Evolutionary conservation across 2,113 vertebrate genomes (phyloP).

Genomic region (Esox niger): DNA sequence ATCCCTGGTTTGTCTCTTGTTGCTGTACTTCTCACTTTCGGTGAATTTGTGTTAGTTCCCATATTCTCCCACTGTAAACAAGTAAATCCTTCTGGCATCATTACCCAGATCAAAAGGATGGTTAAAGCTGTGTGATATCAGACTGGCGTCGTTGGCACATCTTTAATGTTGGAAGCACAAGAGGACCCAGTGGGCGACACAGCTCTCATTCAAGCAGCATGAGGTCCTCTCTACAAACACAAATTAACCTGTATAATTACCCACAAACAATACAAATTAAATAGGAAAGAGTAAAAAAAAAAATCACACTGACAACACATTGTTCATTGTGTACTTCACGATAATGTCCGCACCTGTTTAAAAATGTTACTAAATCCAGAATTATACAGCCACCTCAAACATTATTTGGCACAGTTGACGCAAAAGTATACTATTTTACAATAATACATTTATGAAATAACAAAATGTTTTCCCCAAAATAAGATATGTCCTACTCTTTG

Average conservation of each 20-base stretch:
- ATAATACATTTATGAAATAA: too few relatives aligned
- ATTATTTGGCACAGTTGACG: too few relatives aligned
- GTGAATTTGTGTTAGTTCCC: not conserved
- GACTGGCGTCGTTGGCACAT: not conserved
- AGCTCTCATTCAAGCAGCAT: not conserved
- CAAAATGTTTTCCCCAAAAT: too few relatives aligned
- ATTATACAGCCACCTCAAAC: too few relatives aligned
- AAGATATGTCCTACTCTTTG: too few relatives aligned
- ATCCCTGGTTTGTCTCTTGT: too few relatives aligned
- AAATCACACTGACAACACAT: not conserved
- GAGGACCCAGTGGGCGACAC: not conserved
- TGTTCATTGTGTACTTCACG: not conserved
- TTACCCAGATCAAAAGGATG: not conserved
- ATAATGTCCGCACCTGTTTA: not conserved
- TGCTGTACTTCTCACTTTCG: too few relatives aligned
- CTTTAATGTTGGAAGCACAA: not conserved
- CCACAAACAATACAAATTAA: not conserved
- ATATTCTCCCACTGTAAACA: not conserved
- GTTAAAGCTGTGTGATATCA: not conserved
- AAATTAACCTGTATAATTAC: not conserved
- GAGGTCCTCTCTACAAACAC: too few relatives aligned
- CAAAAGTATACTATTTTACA: too few relatives aligned
- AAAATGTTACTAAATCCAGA: not conserved
- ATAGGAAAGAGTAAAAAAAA: not conserved
- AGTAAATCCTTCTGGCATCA: not conserved